Evolutionary conservation across 1,140 invertebrate genomes (phyloP).

Genomic region (Ceratosolen fusciceps): DNA sequence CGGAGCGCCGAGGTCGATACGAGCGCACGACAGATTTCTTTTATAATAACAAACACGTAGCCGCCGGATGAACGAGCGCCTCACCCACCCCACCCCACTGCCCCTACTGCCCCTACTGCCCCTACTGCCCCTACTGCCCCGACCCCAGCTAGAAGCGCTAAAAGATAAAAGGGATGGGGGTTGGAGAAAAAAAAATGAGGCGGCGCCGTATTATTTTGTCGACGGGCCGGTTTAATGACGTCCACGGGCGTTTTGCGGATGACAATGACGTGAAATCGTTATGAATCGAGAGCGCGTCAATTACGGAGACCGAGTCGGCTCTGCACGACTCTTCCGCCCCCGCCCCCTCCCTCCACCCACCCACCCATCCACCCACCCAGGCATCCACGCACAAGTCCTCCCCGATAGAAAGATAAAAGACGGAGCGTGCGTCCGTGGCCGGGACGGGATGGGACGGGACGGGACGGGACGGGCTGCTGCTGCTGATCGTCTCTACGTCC

Average conservation of each 20-base stretch:
- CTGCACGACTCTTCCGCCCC: too few species aligned
- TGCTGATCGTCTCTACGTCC: too few species aligned
- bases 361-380: constrained; percentile 6
- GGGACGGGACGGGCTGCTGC: too few species aligned
- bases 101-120: too few species aligned
- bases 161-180: constrained; percentile 26
- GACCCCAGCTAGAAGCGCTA: too few species aligned
- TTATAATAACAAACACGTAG: constrained; percentile 23
- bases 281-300: constrained; percentile 42
- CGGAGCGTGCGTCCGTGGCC: constrained; percentile 45
- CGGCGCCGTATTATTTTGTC: constrained; percentile 23
- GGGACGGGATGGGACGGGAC: too few species aligned
- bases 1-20: constrained; percentile 27
- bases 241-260: constrained; percentile 27
- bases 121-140: too few species aligned
- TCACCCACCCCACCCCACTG: too few species aligned
- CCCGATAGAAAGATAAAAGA: too few species aligned
- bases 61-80: not conserved
- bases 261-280: constrained; percentile 48
- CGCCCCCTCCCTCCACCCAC: too few species aligned
- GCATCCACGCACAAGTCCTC: constrained; percentile 63
- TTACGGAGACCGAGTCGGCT: constrained; percentile 10
- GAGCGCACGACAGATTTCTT: constrained; percentile 19
- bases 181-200: constrained; percentile 46
- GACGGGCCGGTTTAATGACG: constrained; percentile 41